Evolutionary conservation across 2,797 vertebrate genomes (phyloP), one percentile per base, ranked within the genome.

Genomic region (Pelobates cultripes): DNA sequence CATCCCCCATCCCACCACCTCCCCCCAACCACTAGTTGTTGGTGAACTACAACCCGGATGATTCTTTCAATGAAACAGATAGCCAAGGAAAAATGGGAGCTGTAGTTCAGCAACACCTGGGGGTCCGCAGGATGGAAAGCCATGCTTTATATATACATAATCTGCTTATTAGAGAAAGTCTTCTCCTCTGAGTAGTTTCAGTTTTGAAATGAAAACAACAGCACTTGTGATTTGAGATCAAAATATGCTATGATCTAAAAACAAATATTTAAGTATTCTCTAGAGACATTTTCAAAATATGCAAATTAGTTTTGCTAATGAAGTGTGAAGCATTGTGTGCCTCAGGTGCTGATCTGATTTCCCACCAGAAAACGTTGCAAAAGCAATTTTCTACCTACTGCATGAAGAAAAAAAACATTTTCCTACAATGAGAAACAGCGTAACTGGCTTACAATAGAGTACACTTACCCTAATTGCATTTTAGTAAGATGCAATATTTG

Each of bases 251-350:
- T 67, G 9, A 76, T 41, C 17, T 60, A 67, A 47, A 57, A 57
- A 57, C 55, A 64, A 75, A 75, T 63, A 75, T 64, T 6, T 60
- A 75, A 75, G 17, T 40, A 64, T 3, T 67, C 61, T 60, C 63
- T 43, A 45, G 60, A 63, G 73, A 75, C 60, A 17, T 44, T 75
- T 64, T 45, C 73, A 64, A 75, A 44, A 75, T 75, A n/a, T 60
- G 43, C 43, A 64, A 75, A 75, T 75, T n/a, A 63, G 43, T 67
- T 76, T 76, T 67, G 61, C 2, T 77, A 68, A 77, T 77, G 45
- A 77, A 77, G 64, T 77, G 75, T 53, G 64, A 77, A 43, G 40
- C 64, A 67, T 14, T 40, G 17, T 43, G 64, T 41, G 63, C 47
- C 63, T 76, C 44, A 3, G 14, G 45, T 42, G 28, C 41, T 68